These are phyloP conservation scores for Mythimna impura DNA, from an alignment of 2,888 invertebrate species.

Conservation along the genomic window DNA sequence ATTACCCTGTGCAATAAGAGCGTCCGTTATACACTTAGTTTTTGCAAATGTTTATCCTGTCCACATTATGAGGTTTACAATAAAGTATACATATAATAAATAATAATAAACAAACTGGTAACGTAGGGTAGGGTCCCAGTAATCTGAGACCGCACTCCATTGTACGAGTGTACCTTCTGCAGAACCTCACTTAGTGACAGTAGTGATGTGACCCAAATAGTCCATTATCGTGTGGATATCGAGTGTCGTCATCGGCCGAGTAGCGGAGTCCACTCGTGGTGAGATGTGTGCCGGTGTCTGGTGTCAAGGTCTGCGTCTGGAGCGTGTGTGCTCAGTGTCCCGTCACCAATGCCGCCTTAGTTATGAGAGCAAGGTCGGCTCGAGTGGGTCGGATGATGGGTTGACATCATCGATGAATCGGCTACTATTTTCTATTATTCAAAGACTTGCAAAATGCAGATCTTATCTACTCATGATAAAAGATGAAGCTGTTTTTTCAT, in stretches of 20 bases:
- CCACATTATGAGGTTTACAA: no score
- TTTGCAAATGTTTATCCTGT: no score
- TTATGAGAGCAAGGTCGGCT: background rate
- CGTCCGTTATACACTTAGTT: no score
- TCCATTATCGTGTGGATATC: constrained; percentile 8
- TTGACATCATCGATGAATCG: background rate
- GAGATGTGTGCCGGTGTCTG: constrained; percentile 36
- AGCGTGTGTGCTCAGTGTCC: constrained; percentile 18
- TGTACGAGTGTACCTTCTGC: background rate
- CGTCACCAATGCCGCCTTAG: background rate
- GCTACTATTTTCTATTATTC: background rate
- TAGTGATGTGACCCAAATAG: constrained; percentile 19
- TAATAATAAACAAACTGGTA: background rate
- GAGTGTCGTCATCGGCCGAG: constrained; percentile 8
- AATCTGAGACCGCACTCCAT: background rate
- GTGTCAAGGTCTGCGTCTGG: constrained; percentile 27
- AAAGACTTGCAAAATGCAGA: background rate
- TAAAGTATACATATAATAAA: no score
- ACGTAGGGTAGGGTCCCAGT: background rate
- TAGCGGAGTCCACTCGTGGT: background rate
- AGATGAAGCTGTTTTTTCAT: background rate
- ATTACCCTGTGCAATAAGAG: no score
- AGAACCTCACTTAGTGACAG: background rate
- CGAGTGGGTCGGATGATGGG: background rate
- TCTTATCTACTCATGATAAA: background rate